Percentiles rank a stretch among this genome's conserved stretches.
Conservation (phyloP, 2,797 vertebrate genomes). For the Labeo calbasu region DNA sequence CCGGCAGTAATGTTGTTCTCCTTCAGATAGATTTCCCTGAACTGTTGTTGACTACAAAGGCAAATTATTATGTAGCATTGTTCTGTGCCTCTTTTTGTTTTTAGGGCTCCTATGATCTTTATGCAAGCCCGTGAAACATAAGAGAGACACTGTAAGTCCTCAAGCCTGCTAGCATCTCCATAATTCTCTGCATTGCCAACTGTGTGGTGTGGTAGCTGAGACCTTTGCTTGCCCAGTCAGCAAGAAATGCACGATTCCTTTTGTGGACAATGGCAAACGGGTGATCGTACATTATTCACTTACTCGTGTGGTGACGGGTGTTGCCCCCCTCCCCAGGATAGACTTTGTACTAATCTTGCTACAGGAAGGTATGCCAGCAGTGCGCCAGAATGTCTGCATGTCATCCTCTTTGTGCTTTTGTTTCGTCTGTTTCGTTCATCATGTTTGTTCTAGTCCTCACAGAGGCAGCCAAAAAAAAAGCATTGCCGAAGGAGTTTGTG, state of each 20-base stretch:
- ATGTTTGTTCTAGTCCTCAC: constrained; percentile 55
- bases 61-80: constrained; percentile 55
- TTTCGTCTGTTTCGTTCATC: constrained; percentile 51
- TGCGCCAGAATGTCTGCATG: constrained; percentile 64
- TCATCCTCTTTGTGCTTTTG: constrained; percentile 51
- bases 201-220: constrained; percentile 59
- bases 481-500: constrained; percentile 57
- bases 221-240: constrained; percentile 61
- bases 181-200: constrained; percentile 55
- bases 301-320: constrained; percentile 59
- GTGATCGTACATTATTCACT: constrained; percentile 60
- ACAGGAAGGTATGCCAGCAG: constrained; percentile 60
- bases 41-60: constrained; percentile 39
- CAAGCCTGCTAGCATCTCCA: constrained; percentile 60
- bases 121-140: constrained; percentile 60
- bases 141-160: constrained; percentile 63
- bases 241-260: constrained; percentile 62
- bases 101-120: constrained; percentile 63
- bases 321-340: constrained; percentile 53
- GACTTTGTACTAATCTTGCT: constrained; percentile 60
- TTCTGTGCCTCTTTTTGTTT: constrained; percentile 66
- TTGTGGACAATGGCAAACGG: constrained; percentile 59
- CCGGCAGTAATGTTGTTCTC: background rate
- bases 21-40: constrained; percentile 16
- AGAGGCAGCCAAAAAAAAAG: constrained; percentile 58